A percentile compares a stretch with the other conserved stretches of the same genome.
Evolutionary conservation across 2,797 vertebrate species (phyloP).

Genomic region (Paguma larvata): DNA sequence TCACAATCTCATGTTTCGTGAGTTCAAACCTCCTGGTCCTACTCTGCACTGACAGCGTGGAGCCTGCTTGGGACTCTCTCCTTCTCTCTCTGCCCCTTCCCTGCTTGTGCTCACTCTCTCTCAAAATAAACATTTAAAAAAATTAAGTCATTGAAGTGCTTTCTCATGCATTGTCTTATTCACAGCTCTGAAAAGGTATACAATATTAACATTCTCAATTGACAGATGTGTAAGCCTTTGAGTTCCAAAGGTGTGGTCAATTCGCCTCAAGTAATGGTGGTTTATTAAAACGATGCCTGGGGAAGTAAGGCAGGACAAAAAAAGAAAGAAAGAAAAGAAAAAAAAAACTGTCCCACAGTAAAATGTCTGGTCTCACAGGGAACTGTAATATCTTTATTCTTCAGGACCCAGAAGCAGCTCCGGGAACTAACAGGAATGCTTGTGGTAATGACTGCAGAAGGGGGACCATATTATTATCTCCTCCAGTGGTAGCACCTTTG

Average conservation of each 20-base stretch:
- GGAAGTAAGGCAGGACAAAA: background rate
- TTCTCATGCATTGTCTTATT: background rate
- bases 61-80: no score
- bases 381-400: slow-evolving; percentile 1
- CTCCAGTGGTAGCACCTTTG: background rate
- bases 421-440: background rate
- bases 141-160: background rate
- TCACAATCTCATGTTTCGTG: no score
- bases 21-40: no score
- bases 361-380: slow-evolving; percentile 4
- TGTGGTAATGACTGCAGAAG: slow-evolving; percentile 35
- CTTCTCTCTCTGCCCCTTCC: no score
- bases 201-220: background rate
- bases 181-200: slow-evolving; percentile 12
- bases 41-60: no score
- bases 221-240: slow-evolving; percentile 27
- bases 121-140: no score
- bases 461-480: background rate
- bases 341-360: slow-evolving; percentile 8
- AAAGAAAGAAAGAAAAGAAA: slow-evolving; percentile 20
- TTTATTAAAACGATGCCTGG: background rate
- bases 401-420: slow-evolving; percentile 21
- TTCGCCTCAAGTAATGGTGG: background rate
- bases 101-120: no score
- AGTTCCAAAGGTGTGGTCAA: slow-evolving; percentile 3